phyloP scores from a whole-genome alignment of 2,888 invertebrate species.

The Pantelozetes paolii region DNA sequence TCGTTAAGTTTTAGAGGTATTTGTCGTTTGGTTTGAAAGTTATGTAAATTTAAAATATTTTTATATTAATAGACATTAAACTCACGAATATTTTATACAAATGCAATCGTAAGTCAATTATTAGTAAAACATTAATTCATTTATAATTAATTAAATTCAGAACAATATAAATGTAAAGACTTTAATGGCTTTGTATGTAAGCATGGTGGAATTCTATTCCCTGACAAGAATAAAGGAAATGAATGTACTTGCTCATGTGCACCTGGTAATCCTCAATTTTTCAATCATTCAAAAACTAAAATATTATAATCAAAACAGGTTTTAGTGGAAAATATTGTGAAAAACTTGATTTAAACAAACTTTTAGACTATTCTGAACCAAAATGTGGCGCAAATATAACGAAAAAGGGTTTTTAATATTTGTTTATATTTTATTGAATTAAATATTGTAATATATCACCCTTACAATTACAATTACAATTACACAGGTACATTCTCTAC shows the following conservation, averaged over 20 bases:
- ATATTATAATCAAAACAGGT: constrained; percentile 35
- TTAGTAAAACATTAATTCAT: too few relatives aligned
- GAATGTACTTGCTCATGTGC: too few relatives aligned
- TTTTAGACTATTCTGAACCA: constrained; percentile 39
- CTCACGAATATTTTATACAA: constrained; percentile 44
- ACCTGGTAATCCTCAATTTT: not conserved
- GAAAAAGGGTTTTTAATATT: constrained; percentile 35
- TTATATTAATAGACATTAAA: constrained; percentile 41
- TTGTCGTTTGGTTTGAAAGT: not conserved
- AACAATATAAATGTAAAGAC: constrained; percentile 37
- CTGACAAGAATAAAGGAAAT: too few relatives aligned
- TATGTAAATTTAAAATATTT: not conserved
- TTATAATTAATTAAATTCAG: too few relatives aligned
- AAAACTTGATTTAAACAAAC: not conserved
- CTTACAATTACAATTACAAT: too few relatives aligned
- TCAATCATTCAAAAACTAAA: constrained; percentile 38
- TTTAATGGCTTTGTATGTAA: not conserved
- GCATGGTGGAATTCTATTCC: too few relatives aligned
- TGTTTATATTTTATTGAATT: not conserved
- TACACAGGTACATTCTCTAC: constrained; percentile 42
- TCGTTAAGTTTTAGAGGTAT: constrained; percentile 43
- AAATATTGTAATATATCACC: too few relatives aligned
- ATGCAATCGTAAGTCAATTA: constrained; percentile 43
- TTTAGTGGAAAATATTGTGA: not conserved
- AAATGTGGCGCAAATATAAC: constrained; percentile 47